Conservation (phyloP, 2,888 invertebrate species). For the Protophormia terraenovae region DNA sequence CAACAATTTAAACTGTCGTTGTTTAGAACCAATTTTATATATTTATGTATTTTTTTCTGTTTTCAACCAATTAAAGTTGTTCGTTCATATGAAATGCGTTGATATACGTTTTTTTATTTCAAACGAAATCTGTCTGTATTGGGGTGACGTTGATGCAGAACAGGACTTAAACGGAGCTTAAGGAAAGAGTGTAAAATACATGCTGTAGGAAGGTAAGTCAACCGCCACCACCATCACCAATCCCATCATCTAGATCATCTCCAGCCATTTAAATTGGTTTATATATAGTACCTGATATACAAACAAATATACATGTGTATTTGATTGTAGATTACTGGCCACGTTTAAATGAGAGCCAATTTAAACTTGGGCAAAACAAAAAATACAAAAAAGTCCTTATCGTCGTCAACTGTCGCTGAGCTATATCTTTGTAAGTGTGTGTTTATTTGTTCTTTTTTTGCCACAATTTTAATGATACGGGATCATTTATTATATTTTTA, state of each 20-base stretch:
- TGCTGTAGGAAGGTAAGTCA: not conserved
- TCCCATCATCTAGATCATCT: conserved; percentile 44
- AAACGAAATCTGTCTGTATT: conserved; percentile 35
- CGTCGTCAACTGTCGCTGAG: conserved; percentile 47
- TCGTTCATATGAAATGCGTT: conserved; percentile 20
- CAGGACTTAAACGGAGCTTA: not conserved
- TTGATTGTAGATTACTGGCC: not conserved
- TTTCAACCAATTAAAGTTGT: conserved; percentile 71
- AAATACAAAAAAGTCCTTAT: conserved; percentile 21
- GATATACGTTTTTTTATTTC: not conserved
- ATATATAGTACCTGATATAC: conserved; percentile 9
- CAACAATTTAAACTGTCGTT: conserved; percentile 60
- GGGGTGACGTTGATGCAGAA: conserved; percentile 6
- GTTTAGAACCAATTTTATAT: conserved; percentile 57
- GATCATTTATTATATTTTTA: not conserved
- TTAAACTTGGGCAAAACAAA: not conserved
- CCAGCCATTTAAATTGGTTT: conserved; percentile 50
- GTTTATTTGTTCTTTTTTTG: not conserved
- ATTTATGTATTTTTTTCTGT: not conserved
- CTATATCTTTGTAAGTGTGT: conserved; percentile 32
- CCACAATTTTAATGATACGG: not conserved
- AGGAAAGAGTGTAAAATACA: conserved; percentile 1
- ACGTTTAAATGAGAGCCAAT: not conserved
- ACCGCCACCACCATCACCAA: conserved; percentile 11
- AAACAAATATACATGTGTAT: not conserved